These are phyloP conservation scores for Sebastes kiyomatsui DNA, from an alignment of 2,797 vertebrate species.

Conservation along the genomic window DNA sequence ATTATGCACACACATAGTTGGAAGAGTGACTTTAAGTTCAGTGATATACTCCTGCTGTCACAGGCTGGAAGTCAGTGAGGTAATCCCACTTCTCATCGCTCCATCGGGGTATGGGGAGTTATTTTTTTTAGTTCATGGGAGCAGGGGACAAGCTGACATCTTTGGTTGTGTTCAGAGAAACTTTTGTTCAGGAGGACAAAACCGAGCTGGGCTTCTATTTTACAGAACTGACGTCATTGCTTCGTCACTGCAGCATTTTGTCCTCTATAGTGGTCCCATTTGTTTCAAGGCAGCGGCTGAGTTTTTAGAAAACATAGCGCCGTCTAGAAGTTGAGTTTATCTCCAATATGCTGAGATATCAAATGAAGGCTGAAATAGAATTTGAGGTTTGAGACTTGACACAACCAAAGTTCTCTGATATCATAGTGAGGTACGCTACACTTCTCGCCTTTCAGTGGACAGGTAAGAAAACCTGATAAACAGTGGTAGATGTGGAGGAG, in stretches of 20 bases:
- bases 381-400: constrained; percentile 27
- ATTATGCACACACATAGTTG: constrained; percentile 50
- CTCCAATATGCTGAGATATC: constrained; percentile 16
- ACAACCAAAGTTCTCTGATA: not conserved
- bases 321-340: constrained; percentile 22
- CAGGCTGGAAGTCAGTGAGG: constrained; percentile 31
- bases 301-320: constrained; percentile 6
- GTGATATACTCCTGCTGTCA: constrained; percentile 46
- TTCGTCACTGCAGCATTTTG: constrained; percentile 1
- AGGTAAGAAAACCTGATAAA: constrained; percentile 2
- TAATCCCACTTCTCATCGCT: constrained; percentile 31
- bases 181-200: constrained; percentile 26
- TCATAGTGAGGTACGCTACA: not conserved
- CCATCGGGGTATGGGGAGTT: not conserved
- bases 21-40: constrained; percentile 42
- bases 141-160: constrained; percentile 45
- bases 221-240: not conserved
- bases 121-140: constrained; percentile 33
- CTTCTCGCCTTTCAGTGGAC: not conserved
- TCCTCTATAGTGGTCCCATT: constrained; percentile 15
- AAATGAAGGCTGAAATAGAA: constrained; percentile 37
- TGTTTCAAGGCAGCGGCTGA: not conserved
- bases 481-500: not conserved
- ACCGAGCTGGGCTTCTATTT: not conserved
- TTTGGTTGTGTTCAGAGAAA: constrained; percentile 5